Evolutionary conservation across 2,113 vertebrate genomes (phyloP), one percentile per base, ranked within the genome.

Genomic region (Lipophrys pholis): DNA sequence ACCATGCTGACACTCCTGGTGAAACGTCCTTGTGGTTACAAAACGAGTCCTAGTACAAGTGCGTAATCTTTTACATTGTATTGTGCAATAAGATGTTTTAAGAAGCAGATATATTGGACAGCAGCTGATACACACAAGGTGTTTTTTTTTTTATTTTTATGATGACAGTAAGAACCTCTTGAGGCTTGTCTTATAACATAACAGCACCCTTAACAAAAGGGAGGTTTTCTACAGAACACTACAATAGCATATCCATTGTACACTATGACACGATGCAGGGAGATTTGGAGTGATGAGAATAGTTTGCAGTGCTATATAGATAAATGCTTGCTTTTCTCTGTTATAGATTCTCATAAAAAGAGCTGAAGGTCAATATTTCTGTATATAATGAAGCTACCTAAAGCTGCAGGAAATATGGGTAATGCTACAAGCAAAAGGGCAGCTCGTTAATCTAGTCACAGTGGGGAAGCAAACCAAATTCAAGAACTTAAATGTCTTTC

Each of bases 291-390:
- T 80, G 90, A 93, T 90, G 87, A 75, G 72, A 83, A 74, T 89
- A 88, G 81, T 90, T 93, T 89, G 80, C 85, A 52, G 70, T 69
- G 82, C 80, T 86, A 89, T 85, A 89, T 75, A 84, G 91, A 94
- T 92, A 94, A 94, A 94, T 93, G 92, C 91, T 89, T 92, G 90
- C 85, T 91, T 92, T 93, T 84, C 73, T 68, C 63, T 80, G 81
- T 83, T 90, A 93, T 94, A 93, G 77, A 91, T 94, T 91, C 89
- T 94, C 92, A 94, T 94, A 91, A 93, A 91, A 91, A 85, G 83
- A 83, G 76, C 76, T 89, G 91, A 94, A 94, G 93, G 94, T 94
- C 93, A 94, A 92, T 91, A 93, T 94, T 91, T 93, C 92, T 93
- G 81, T 84, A 87, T 87, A 91, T 93, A 94, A 95, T 93, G 92